Conservation (phyloP, 2,888 invertebrate genomes). For the Pachydiplax longipennis region DNA sequence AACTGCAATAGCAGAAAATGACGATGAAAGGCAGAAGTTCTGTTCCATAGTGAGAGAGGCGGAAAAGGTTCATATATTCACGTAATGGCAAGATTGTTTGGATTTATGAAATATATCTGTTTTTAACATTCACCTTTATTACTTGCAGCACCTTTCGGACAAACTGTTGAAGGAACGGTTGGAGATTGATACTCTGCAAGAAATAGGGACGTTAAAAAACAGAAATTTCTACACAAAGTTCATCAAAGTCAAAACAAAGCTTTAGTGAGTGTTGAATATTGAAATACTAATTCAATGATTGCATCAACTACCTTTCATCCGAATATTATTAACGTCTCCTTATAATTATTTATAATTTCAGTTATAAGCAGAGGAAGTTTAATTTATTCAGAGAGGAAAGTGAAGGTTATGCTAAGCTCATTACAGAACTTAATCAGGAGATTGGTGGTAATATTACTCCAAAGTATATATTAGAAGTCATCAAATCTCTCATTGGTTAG, state of each 20-base stretch:
- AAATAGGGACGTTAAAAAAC: constrained; percentile 88
- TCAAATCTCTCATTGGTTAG: constrained; percentile 91
- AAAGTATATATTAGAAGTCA: constrained; percentile 80
- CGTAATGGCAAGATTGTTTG: not conserved
- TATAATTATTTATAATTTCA: constrained; percentile 61
- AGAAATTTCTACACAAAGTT: constrained; percentile 92
- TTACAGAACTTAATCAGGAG: constrained; percentile 91
- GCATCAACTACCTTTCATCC: not conserved
- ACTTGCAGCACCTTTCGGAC: constrained; percentile 74
- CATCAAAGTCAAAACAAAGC: constrained; percentile 96
- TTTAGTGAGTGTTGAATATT: constrained; percentile 95
- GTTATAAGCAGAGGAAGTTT: constrained; percentile 99
- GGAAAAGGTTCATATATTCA: constrained; percentile 69
- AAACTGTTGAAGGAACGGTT: constrained; percentile 88
- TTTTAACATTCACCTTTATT: constrained; percentile 47
- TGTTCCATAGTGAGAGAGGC: constrained; percentile 79
- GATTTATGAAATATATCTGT: not conserved
- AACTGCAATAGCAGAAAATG: constrained; percentile 71
- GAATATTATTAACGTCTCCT: not conserved
- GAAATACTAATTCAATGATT: constrained; percentile 7
- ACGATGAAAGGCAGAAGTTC: constrained; percentile 78
- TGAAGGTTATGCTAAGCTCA: constrained; percentile 97
- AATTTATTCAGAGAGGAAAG: constrained; percentile 98
- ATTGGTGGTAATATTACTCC: constrained; percentile 69
- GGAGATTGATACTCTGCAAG: constrained; percentile 92